Evolutionary conservation across 2,113 vertebrate genomes (phyloP).

Genomic region (Platanista minor): DNA sequence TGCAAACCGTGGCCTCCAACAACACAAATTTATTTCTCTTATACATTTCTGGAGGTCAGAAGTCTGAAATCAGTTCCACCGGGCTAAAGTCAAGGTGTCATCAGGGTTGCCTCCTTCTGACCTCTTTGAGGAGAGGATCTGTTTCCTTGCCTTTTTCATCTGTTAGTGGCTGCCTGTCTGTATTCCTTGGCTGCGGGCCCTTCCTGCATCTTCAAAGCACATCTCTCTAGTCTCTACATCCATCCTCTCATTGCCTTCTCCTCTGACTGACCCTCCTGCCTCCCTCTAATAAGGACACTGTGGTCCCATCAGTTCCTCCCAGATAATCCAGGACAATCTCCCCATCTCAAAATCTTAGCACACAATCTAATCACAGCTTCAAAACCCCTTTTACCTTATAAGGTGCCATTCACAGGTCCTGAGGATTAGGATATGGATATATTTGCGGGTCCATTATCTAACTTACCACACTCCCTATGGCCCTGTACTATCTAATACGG

Average conservation of each 20-base stretch:
- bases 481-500: fast-evolving
- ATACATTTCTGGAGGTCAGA: not conserved
- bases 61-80: not conserved
- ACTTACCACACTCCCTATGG: not conserved
- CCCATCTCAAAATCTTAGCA: not conserved
- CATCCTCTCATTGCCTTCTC: not conserved
- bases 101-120: not conserved
- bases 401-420: not conserved
- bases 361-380: not conserved
- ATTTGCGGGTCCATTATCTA: not conserved
- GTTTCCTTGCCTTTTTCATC: not conserved
- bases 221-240: not conserved
- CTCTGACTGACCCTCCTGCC: not conserved
- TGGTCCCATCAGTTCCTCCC: not conserved
- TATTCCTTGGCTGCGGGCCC: not conserved
- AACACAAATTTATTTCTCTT: not conserved
- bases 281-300: not conserved
- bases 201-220: not conserved
- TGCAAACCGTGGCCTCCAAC: not conserved
- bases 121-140: not conserved
- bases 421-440: not conserved
- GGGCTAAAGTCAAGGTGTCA: not conserved
- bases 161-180: not conserved
- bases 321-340: not conserved
- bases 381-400: not conserved